Conservation (phyloP, 2,797 vertebrate genomes). For the Bradypodion ventrale region DNA sequence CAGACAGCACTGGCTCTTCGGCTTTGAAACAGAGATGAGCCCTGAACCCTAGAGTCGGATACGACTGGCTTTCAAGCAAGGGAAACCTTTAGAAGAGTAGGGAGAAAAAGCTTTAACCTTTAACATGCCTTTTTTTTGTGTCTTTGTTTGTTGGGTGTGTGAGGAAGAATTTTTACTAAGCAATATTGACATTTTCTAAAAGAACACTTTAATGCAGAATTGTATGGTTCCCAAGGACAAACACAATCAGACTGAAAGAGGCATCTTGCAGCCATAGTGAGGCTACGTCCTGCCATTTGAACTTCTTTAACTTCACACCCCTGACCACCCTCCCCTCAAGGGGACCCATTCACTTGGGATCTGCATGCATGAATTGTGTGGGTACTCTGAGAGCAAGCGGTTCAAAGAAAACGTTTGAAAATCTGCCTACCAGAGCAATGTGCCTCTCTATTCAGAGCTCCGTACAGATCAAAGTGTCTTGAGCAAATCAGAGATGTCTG, state of each 20-base stretch:
- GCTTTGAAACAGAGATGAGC: too few relatives aligned
- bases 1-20: too few relatives aligned
- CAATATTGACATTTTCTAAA: neutral
- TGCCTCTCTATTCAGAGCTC: neutral
- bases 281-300: neutral
- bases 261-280: neutral
- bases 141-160: neutral
- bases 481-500: neutral
- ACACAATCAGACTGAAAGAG: neutral
- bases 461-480: neutral
- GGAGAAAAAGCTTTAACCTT: neutral
- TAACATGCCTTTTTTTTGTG: neutral
- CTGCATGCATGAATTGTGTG: conserved; percentile 10
- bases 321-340: too few relatives aligned
- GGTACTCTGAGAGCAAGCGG: conserved; percentile 14
- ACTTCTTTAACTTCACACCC: too few relatives aligned
- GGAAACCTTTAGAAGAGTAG: neutral
- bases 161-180: neutral
- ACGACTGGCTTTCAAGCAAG: too few relatives aligned
- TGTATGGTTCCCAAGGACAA: neutral
- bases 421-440: neutral
- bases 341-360: neutral
- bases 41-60: too few relatives aligned
- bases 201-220: neutral
- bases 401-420: conserved; percentile 10